Evolutionary conservation across 2,888 invertebrate species (phyloP).

Genomic region (Acleris sparsana): DNA sequence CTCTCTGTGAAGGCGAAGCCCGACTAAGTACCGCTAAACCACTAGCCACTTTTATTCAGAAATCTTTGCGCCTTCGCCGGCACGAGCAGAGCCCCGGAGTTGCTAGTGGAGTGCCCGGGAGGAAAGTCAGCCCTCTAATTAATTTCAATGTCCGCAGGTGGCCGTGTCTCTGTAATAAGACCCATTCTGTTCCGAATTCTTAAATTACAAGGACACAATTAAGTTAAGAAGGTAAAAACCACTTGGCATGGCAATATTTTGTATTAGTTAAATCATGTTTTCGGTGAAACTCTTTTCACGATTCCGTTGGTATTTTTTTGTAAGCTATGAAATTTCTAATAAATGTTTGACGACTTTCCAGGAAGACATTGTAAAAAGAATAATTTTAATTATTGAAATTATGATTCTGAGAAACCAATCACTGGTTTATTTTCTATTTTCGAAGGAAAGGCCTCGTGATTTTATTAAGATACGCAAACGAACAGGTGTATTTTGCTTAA

Average conservation of each 20-base stretch:
- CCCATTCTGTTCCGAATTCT: slow-evolving; percentile 12
- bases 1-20: no score
- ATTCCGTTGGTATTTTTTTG: background rate
- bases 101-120: slow-evolving; percentile 3
- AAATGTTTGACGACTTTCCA: no score
- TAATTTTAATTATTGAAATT: no score
- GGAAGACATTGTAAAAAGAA: no score
- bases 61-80: background rate
- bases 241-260: slow-evolving; percentile 1
- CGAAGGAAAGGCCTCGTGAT: no score
- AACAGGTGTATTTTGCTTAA: no score
- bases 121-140: slow-evolving; percentile 21
- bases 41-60: background rate
- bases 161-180: slow-evolving; percentile 20
- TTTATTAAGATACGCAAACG: no score
- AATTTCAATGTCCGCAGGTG: slow-evolving; percentile 28
- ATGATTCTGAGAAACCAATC: no score
- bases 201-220: slow-evolving; percentile 30
- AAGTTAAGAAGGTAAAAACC: slow-evolving; percentile 4
- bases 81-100: background rate
- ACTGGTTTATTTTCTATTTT: no score
- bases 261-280: background rate
- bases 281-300: background rate
- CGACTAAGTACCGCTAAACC: background rate
- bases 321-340: background rate